phyloP scores from a whole-genome alignment of 2,113 vertebrate genomes.

The Montifringilla adamsi region DNA sequence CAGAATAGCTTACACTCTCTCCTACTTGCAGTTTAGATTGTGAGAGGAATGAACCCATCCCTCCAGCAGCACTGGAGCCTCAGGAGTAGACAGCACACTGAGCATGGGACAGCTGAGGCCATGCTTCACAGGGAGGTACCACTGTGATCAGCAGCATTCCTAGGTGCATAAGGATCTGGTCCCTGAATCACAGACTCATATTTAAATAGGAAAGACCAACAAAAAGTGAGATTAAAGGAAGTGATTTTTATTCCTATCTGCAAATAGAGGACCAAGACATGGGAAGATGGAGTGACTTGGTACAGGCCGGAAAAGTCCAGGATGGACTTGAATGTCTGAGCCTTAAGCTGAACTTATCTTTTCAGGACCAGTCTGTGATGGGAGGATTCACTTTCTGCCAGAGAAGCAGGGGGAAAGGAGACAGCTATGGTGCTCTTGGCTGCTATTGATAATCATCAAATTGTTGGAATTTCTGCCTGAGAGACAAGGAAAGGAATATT shows the following conservation, averaged over 20 bases:
- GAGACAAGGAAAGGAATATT: background rate
- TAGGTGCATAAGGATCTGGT: background rate
- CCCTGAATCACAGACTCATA: background rate
- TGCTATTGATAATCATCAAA: slow-evolving; percentile 21
- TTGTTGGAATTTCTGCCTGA: background rate
- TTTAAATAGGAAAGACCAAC: background rate
- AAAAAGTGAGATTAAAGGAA: background rate
- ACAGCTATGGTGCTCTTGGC: background rate
- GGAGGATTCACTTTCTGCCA: background rate
- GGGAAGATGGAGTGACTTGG: background rate
- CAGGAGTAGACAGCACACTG: background rate
- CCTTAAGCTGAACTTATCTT: background rate
- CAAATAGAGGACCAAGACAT: background rate
- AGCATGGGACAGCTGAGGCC: rapidly evolving
- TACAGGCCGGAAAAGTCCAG: background rate
- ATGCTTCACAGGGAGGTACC: too few species aligned
- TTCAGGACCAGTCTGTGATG: background rate
- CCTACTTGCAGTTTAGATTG: background rate
- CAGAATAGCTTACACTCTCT: background rate
- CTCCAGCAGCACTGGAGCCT: background rate
- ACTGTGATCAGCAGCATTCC: rapidly evolving
- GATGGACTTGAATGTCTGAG: background rate
- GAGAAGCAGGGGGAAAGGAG: background rate
- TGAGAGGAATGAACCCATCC: background rate
- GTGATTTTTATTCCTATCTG: background rate